phyloP scores from a whole-genome alignment of 2,888 invertebrate genomes.

The Caenorhabditis parvicauda region DNA sequence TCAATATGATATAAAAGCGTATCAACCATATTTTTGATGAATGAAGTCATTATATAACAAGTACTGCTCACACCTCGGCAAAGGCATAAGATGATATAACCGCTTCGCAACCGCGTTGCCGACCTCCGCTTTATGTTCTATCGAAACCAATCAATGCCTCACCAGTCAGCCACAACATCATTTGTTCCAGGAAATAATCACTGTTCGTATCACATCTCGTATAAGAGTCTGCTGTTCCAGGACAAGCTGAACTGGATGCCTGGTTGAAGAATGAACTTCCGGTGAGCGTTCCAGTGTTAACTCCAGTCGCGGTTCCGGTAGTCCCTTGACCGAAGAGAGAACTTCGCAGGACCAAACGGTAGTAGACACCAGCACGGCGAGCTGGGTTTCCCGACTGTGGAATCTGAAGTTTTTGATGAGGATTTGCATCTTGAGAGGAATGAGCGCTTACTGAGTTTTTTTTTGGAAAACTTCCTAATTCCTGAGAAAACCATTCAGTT shows the following conservation, averaged over 20 bases:
- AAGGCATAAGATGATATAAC: no score
- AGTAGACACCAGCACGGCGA: constrained; percentile 55
- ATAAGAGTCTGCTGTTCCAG: constrained; percentile 56
- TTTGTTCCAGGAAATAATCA: constrained; percentile 60
- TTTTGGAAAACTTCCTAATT: neutral
- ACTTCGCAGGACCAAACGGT: constrained; percentile 56
- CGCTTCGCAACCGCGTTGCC: no score
- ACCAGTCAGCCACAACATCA: constrained; percentile 58
- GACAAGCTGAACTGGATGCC: constrained; percentile 46
- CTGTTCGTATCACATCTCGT: constrained; percentile 52
- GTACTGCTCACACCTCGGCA: no score
- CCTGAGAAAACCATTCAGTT: neutral
- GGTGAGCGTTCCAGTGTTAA: constrained; percentile 40
- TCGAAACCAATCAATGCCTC: neutral
- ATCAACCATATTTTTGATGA: no score
- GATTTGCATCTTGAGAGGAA: neutral
- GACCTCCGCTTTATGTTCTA: no score
- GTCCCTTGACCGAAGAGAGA: constrained; percentile 56
- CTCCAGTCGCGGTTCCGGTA: no score
- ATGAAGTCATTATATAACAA: no score
- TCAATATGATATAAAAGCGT: no score
- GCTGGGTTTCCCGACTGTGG: constrained; percentile 56
- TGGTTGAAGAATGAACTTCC: constrained; percentile 53
- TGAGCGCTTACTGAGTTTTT: neutral
- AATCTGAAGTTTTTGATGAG: no score